Evolutionary conservation across 2,113 vertebrate species (phyloP), one percentile per base, ranked within the genome.

Genomic region (Cephalopterus ornatus): DNA sequence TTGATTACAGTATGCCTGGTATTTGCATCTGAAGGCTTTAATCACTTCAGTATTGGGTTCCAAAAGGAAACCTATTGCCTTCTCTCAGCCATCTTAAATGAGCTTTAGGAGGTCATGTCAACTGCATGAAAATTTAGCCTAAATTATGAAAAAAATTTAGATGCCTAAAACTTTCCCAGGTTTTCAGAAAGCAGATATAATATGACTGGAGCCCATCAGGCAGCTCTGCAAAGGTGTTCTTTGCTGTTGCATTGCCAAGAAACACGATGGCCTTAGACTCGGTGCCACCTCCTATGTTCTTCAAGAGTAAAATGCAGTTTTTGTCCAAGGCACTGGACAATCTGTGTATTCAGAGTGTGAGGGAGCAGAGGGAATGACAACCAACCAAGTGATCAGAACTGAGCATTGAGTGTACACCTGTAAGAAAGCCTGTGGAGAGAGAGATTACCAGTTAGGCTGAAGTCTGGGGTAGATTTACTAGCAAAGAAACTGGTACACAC

Each of bases 321-420:
- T 42, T 87, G 50, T 53, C 30, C 7, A 44, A 59, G 24, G 53
- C 11, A 6, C 26, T 23, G 53, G 52, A 16, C 27, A 39, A 8
- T 56, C 33, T 24, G 28, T 3, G 3, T 71, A 42, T 12, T 11
- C 11, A 9, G 33, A 52, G 47, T 11, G 8, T 42, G 59, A 72
- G 42, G 27, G 35, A 67, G 16, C 22, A 71, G 27, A n/a, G n/a
- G 37, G 50, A 59, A 44, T 19, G 39, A 24, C 27, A 77, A 88
- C 47, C 22, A 78, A 26, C 18, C 9, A 14, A 24, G 44, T 41
- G 46, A 85, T 44, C 11, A 21, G 39, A 82, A 68, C 11, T 1
- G 0, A 37, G 27, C 39, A 14, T 9, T 26, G 30, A 42, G 28
- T 11, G 5, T 12, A n/a, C 0, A 3, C 9, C 2, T 58, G 11